These are phyloP conservation scores for Ctenodactylus gundi DNA, from an alignment of 2,113 vertebrate genomes.

Conservation along the genomic window DNA sequence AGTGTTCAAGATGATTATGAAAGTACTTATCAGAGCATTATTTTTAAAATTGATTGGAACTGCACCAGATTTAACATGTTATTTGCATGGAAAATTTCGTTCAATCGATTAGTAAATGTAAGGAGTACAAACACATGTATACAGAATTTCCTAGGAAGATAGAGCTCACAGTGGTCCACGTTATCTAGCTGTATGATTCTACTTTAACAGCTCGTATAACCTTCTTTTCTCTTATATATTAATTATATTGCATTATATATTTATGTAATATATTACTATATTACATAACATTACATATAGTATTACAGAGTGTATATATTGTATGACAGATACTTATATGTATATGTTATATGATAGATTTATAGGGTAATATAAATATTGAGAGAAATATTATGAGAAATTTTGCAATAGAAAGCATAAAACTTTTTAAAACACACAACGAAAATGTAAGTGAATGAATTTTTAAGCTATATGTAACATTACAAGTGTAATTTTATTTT, in stretches of 20 bases:
- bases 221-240: too few species aligned
- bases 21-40: neutral
- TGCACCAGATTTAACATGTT: neutral
- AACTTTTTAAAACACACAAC: neutral
- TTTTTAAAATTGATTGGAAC: neutral
- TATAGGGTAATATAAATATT: too few species aligned
- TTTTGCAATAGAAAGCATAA: neutral
- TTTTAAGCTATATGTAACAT: neutral
- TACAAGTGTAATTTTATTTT: neutral
- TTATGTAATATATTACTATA: too few species aligned
- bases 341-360: too few species aligned
- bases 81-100: neutral
- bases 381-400: too few species aligned
- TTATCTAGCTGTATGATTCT: neutral
- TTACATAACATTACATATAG: too few species aligned
- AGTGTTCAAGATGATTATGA: neutral
- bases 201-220: neutral
- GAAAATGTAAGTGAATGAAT: neutral
- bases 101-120: neutral
- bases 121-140: rapidly evolving
- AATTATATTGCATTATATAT: too few species aligned
- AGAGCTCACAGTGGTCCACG: too few species aligned
- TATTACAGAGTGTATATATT: too few species aligned
- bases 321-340: too few species aligned
- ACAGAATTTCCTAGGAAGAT: too few species aligned